Evolutionary conservation across 1,140 invertebrate genomes (phyloP), one percentile per base, ranked within the genome.

Genomic region (Geopemphigus sp.): DNA sequence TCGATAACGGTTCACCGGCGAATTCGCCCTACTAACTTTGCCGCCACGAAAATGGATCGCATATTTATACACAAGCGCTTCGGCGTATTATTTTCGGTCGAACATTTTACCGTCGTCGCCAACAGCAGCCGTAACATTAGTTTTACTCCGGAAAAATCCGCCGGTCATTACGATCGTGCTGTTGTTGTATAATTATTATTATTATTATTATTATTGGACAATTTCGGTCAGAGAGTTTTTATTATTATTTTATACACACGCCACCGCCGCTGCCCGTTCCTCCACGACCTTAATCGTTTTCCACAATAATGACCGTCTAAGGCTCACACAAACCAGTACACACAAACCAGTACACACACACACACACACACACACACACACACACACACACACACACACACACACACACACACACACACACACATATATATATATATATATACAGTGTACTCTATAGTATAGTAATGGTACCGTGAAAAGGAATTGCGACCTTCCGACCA

Each of bases 221-320:
- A 19, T 61, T 63, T 57, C 10, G 39, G 39, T 53, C 74, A 26
- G 57, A 10, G 45, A 4, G 74, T 63, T 63, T 53, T 50, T 78
- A 78, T 78, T 78, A 63, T 78, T 78, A 78, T 78, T 78, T 78
- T 78, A 78, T 63, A 78, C 57, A 63, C 15, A 78, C 24, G 4
- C 8, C 22, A 10, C 26, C 2, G 29, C 19, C 74, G 26, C 15
- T 39, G 1, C n/a, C 45, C 74, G 5, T 22, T 32, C 3, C 32
- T 78, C 56, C 57, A 10, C 59, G 22, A 22, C 74, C 14, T 78
- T 78, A 78, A 78, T 78, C 74, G 57, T 78, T 78, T 72, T 76
- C 11, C 57, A 50, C 22, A 47, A 78, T 63, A 78, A 78, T 50
- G 74, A 63, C 74, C 15, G 57, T 22, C 57, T 63, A 26, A 10